Evolutionary conservation across 2,888 invertebrate genomes (phyloP), one percentile per base, ranked within the genome.

Genomic region (Temnothorax rugatulus): DNA sequence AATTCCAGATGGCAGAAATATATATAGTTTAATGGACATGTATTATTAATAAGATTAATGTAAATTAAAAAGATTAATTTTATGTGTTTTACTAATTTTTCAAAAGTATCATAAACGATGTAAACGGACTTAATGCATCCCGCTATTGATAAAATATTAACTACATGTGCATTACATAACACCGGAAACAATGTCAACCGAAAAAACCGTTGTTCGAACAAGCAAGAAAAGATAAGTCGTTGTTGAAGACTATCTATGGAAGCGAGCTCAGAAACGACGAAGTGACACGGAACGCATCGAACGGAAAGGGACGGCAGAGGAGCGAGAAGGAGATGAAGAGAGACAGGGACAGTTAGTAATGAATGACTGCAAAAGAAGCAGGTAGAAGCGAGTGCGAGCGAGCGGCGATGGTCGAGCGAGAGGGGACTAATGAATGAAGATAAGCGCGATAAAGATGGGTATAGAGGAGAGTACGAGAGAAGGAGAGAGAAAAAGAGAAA

Each of bases 301-400:
- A 89, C 88, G 91, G 92, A 92, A 92, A 92, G 92, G 92, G 89
- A 85, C 87, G 89, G 88, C 85, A 86, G 89, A 87, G 89, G 57
- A 69, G 74, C 79, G 54, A 81, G 76, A 47, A 77, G 68, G 52
- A 79, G 82, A 61, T 81, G 41, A 52, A 34, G 8, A 44, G 52
- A 85, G 66, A 54, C 73, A 50, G 90, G 84, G 66, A 68, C 66
- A 50, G 68, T 13, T 59, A 73, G 89, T 89, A 90, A 90, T 89
- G 90, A 90, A 90, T 89, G 89, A 86, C 89, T 89, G 89, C 90
- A 89, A 89, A 90, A 89, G 89, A 84, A 90, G 86, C 89, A 89
- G 89, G 89, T 89, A 83, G 63, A 86, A 47, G 69, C 47, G 61
- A 54, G 83, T 47, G 85, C 66, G 85, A 85, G 83, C 59, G 83